Percentiles rank a stretch among this genome's conserved stretches.
Conservation (phyloP, 2,888 invertebrate species). For the Micoletzkya japonica region DNA sequence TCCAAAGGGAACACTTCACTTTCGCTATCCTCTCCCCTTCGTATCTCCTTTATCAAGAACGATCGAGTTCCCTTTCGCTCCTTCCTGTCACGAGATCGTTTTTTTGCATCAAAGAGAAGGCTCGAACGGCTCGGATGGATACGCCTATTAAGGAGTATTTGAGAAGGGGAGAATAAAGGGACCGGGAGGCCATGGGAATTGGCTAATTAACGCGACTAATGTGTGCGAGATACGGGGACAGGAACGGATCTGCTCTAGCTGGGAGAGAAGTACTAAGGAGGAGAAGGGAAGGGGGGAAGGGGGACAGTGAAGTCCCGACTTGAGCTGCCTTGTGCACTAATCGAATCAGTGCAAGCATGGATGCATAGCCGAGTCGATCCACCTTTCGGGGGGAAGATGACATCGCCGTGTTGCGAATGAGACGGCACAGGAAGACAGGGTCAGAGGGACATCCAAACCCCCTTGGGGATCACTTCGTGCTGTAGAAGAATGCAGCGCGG, state of each 20-base stretch:
- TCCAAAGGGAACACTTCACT: no score
- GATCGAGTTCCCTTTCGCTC: conserved; percentile 5
- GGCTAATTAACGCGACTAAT: neutral
- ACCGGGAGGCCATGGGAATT: neutral
- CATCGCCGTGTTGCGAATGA: no score
- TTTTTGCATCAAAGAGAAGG: neutral
- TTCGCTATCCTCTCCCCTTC: neutral
- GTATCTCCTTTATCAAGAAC: conserved; percentile 3
- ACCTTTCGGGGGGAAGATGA: no score
- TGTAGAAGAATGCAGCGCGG: no score
- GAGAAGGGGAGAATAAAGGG: neutral
- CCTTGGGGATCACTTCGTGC: no score
- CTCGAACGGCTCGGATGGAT: no score
- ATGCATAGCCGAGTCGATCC: neutral
- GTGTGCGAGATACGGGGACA: neutral
- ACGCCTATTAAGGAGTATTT: no score
- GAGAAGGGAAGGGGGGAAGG: neutral
- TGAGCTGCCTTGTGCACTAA: neutral
- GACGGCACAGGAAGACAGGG: no score
- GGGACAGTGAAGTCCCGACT: neutral
- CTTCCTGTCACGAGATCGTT: neutral
- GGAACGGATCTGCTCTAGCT: no score
- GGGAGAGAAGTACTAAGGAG: conserved; percentile 1
- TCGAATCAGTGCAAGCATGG: neutral
- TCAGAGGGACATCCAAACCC: no score